Evolutionary conservation across 1,140 invertebrate genomes (phyloP).

Genomic region (Atta colombica): DNA sequence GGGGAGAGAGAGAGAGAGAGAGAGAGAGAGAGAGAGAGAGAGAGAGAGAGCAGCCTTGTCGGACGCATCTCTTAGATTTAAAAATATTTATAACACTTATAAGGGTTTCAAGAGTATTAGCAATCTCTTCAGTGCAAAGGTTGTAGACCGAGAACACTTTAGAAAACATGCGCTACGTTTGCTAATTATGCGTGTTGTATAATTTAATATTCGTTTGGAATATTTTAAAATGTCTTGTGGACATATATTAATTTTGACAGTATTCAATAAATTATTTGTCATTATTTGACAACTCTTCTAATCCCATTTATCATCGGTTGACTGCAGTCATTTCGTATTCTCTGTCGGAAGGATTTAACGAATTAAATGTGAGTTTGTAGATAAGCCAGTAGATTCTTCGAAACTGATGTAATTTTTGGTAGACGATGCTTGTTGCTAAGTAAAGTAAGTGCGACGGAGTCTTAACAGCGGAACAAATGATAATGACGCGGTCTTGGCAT

Average conservation of each 20-base stretch:
- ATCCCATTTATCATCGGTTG: neutral
- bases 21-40: too few species aligned
- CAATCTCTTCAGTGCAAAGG: neutral
- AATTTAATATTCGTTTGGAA: neutral
- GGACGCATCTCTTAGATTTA: neutral
- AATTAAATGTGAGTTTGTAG: neutral
- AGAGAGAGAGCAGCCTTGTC: neutral
- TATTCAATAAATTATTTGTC: constrained; percentile 5
- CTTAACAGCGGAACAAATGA: constrained; percentile 54
- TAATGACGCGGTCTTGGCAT: constrained; percentile 74
- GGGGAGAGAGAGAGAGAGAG: too few species aligned
- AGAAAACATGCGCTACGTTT: neutral
- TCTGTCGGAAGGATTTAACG: neutral
- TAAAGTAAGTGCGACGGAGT: neutral
- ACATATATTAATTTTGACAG: neutral
- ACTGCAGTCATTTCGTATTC: neutral
- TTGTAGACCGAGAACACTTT: neutral
- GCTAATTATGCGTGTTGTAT: neutral
- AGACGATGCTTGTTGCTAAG: neutral
- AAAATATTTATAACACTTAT: neutral
- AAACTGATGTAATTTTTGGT: neutral
- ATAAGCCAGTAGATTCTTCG: constrained; percentile 14
- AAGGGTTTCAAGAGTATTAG: neutral
- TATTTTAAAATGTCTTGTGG: neutral
- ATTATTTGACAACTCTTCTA: neutral